Conservation (phyloP, 2,113 vertebrate species). For the Triplophysa rosa region DNA sequence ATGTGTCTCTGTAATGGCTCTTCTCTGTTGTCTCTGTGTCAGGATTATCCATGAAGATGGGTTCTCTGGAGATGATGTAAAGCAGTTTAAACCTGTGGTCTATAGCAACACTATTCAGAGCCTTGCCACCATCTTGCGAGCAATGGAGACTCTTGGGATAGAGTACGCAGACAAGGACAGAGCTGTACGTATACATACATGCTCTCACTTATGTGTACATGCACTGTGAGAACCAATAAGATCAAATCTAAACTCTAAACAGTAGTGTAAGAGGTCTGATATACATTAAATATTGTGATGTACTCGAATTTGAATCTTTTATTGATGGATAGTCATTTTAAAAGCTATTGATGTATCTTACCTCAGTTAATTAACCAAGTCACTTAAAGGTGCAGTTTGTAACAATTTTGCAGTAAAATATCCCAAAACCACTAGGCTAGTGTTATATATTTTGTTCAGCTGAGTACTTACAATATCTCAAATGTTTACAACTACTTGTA, state of each 20-base stretch:
- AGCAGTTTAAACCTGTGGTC: slow-evolving; percentile 99
- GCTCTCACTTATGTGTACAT: not conserved
- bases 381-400: no score
- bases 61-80: slow-evolving; percentile 97
- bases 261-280: not conserved
- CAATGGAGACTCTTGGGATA: slow-evolving; percentile 94
- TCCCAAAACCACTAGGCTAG: no score
- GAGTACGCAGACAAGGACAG: slow-evolving; percentile 95
- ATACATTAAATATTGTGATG: not conserved
- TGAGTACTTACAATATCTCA: no score
- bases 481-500: no score
- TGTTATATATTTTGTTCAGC: no score
- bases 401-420: no score
- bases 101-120: slow-evolving; percentile 99
- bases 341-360: no score
- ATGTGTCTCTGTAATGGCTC: slow-evolving; percentile 4
- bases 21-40: slow-evolving; percentile 38
- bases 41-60: slow-evolving; percentile 99
- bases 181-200: slow-evolving; percentile 76
- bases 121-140: slow-evolving; percentile 92
- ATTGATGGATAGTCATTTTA: no score
- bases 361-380: no score
- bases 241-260: not conserved
- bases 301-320: no score
- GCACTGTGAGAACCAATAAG: not conserved